A percentile compares a stretch with the other conserved stretches of the same genome.
phyloP scores from a whole-genome alignment of 1,140 invertebrate species.

The Drosophila lacertosa region DNA sequence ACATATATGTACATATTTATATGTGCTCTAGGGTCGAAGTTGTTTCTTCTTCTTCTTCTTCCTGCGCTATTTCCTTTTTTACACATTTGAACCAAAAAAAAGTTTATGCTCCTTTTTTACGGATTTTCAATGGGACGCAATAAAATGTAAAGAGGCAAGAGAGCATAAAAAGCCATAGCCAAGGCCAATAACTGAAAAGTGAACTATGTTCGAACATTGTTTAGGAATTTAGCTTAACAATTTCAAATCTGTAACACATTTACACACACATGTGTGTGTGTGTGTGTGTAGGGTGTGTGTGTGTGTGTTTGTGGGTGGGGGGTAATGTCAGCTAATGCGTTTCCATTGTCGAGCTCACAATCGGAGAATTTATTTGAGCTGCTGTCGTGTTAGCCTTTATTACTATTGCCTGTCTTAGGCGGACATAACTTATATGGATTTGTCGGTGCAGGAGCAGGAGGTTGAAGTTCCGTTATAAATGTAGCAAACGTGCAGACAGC shows the following conservation, averaged over 20 bases:
- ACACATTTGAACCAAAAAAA: not conserved
- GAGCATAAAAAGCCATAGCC: constrained; percentile 7
- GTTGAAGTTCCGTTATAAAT: constrained; percentile 29
- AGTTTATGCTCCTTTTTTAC: not conserved
- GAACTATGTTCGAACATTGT: constrained; percentile 30
- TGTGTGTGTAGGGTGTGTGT: not conserved
- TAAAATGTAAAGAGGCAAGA: constrained; percentile 27
- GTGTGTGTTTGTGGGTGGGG: not conserved
- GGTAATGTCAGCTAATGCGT: constrained; percentile 54
- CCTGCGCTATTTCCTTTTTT: too few species aligned
- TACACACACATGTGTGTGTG: constrained; percentile 1
- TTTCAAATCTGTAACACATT: constrained; percentile 23
- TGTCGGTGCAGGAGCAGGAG: not conserved
- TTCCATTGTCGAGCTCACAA: constrained; percentile 67
- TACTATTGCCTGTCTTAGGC: constrained; percentile 67
- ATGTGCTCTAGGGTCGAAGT: too few species aligned
- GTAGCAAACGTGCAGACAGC: constrained; percentile 21
- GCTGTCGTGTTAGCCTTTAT: constrained; percentile 63
- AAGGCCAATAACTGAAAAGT: constrained; percentile 17
- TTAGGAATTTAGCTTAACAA: constrained; percentile 21
- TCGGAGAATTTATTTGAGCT: constrained; percentile 71
- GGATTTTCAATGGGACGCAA: not conserved
- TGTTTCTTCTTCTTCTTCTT: too few species aligned
- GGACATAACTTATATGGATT: constrained; percentile 65
- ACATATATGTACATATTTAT: too few species aligned